Conservation (phyloP, 2,113 vertebrate genomes). For the Bufo bufo region DNA sequence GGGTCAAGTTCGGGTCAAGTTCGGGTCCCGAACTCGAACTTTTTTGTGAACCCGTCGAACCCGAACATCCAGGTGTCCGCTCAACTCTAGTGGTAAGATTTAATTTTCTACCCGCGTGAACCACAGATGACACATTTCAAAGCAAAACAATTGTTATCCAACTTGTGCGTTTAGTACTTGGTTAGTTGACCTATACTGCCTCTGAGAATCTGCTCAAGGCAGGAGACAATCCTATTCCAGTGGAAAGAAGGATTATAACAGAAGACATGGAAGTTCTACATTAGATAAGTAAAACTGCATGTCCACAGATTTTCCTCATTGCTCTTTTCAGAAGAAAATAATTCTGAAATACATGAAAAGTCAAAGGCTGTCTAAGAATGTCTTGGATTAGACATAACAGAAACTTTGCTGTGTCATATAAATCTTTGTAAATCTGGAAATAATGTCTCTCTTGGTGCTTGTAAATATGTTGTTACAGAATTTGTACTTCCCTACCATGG, state of each 20-base stretch:
- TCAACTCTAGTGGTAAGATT: too few species aligned
- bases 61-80: too few species aligned
- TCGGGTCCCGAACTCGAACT: too few species aligned
- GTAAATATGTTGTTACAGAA: conserved; percentile 14
- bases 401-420: conserved; percentile 24
- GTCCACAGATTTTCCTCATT: not conserved
- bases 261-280: not conserved
- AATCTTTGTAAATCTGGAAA: conserved; percentile 30
- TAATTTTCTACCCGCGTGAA: too few species aligned
- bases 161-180: too few species aligned
- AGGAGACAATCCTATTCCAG: not conserved
- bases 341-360: not conserved
- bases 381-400: not conserved
- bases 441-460: conserved; percentile 13
- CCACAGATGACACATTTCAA: too few species aligned
- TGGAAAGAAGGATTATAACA: not conserved
- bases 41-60: too few species aligned
- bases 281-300: not conserved
- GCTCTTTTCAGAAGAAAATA: not conserved
- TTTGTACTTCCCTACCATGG: not conserved
- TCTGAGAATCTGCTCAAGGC: not conserved
- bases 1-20: too few species aligned
- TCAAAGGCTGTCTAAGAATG: not conserved
- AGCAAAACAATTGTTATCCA: too few species aligned
- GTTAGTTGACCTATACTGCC: too few species aligned